A percentile compares a stretch with the other conserved stretches of the same genome.
Evolutionary conservation across 2,888 invertebrate genomes (phyloP).

Genomic region (Lepidocyrtoides sp.): DNA sequence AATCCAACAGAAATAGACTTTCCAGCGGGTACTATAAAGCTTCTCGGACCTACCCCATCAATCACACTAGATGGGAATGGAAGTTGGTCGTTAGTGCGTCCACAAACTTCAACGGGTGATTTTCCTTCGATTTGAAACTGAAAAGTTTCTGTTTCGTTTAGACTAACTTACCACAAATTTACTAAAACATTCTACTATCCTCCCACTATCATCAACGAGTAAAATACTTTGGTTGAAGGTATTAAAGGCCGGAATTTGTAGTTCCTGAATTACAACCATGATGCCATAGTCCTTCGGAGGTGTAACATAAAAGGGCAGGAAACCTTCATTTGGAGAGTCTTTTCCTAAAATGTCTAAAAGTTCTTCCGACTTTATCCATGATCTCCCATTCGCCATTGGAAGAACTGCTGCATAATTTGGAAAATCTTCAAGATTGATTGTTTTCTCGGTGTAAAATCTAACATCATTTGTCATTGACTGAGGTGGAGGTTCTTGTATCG

Average conservation of each 20-base stretch:
- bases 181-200: constrained; percentile 63
- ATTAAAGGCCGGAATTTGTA: constrained; percentile 65
- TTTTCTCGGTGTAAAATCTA: background rate
- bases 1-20: constrained; percentile 64
- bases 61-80: constrained; percentile 11
- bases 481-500: background rate
- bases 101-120: constrained; percentile 54
- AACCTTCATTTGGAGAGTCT: constrained; percentile 18
- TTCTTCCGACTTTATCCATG: constrained; percentile 53
- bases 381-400: constrained; percentile 45
- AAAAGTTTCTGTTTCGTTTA: background rate
- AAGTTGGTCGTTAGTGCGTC: constrained; percentile 15
- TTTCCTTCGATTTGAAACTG: constrained; percentile 68
- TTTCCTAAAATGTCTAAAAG: constrained; percentile 56
- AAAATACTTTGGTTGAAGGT: constrained; percentile 62
- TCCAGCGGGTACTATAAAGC: constrained; percentile 71
- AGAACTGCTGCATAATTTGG: constrained; percentile 69
- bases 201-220: constrained; percentile 62
- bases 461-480: background rate
- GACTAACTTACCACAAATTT: constrained; percentile 42
- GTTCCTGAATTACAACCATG: constrained; percentile 76
- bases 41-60: constrained; percentile 72
- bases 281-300: constrained; percentile 75
- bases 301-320: constrained; percentile 43
- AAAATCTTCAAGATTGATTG: constrained; percentile 62